Conservation (phyloP, 2,797 vertebrate species). For the Rhynchotus rufescens region DNA sequence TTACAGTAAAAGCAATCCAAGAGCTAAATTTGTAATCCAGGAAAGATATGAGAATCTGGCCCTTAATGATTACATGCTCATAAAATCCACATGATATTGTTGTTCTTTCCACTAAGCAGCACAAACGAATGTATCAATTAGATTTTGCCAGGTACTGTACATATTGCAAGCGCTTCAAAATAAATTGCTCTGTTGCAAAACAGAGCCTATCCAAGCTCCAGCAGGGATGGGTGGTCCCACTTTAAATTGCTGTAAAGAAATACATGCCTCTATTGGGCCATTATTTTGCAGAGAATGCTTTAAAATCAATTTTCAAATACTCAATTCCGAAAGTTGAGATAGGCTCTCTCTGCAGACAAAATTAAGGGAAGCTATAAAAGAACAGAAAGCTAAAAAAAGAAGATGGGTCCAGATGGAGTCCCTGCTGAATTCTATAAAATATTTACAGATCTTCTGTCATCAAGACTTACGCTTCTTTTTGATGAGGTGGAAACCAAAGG, state of each 20-base stretch:
- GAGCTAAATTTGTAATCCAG: background rate
- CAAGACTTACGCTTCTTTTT: slow-evolving; percentile 61
- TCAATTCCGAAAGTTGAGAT: background rate
- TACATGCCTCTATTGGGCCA: background rate
- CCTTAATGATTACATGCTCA: background rate
- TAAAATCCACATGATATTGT: background rate
- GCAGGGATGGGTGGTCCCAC: background rate
- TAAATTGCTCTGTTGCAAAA: background rate
- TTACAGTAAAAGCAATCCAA: background rate
- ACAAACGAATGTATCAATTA: background rate
- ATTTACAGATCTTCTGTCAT: slow-evolving; percentile 73
- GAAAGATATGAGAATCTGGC: background rate
- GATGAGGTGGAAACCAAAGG: slow-evolving; percentile 61
- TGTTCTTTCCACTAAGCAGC: background rate
- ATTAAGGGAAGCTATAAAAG: slow-evolving; percentile 43
- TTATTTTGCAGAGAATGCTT: background rate
- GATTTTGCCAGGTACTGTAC: background rate
- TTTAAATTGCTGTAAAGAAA: background rate
- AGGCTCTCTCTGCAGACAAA: background rate
- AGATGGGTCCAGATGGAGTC: slow-evolving; percentile 69
- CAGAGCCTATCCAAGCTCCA: background rate
- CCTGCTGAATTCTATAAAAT: slow-evolving; percentile 67
- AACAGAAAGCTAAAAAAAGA: slow-evolving; percentile 52
- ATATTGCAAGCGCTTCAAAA: background rate
- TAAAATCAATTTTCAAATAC: background rate